Conservation (phyloP, 2,888 invertebrate species). For the Agonopterix subpropinquella region DNA sequence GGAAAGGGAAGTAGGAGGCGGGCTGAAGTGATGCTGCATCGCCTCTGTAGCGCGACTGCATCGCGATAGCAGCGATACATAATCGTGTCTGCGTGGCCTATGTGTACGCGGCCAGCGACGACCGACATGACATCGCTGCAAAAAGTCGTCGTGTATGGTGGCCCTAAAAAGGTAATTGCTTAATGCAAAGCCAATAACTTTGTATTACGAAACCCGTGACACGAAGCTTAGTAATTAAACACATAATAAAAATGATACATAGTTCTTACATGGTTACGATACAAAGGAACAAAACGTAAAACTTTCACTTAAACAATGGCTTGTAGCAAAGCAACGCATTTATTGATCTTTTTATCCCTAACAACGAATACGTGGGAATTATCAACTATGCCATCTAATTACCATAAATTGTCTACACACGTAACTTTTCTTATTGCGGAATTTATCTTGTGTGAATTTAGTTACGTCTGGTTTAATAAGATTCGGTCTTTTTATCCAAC, state of each 20-base stretch:
- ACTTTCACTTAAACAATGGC: slow-evolving; percentile 65
- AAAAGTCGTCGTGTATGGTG: too few relatives aligned
- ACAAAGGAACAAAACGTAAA: slow-evolving; percentile 24
- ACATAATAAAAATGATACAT: slow-evolving; percentile 6
- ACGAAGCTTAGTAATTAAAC: neutral
- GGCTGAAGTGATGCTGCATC: too few relatives aligned
- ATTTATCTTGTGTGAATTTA: slow-evolving; percentile 23
- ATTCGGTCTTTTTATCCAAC: too few relatives aligned
- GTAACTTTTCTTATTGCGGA: slow-evolving; percentile 24
- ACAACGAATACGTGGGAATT: slow-evolving; percentile 35
- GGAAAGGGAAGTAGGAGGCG: too few relatives aligned
- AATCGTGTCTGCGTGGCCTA: too few relatives aligned
- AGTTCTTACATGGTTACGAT: slow-evolving; percentile 15
- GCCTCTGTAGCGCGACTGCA: too few relatives aligned
- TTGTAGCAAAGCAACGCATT: slow-evolving; percentile 43
- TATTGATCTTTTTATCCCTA: slow-evolving; percentile 21
- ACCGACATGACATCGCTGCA: too few relatives aligned
- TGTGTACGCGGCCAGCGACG: too few relatives aligned
- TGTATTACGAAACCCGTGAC: too few relatives aligned
- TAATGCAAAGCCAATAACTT: too few relatives aligned
- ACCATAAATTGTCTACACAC: slow-evolving; percentile 20
- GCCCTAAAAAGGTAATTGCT: too few relatives aligned
- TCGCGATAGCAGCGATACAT: too few relatives aligned
- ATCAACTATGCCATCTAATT: slow-evolving; percentile 37
- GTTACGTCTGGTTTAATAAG: slow-evolving; percentile 2